Percentiles rank a stretch among this genome's conserved stretches.
Evolutionary conservation across 1,140 invertebrate species (phyloP).

Genomic region (Spodoptera frugiperda): DNA sequence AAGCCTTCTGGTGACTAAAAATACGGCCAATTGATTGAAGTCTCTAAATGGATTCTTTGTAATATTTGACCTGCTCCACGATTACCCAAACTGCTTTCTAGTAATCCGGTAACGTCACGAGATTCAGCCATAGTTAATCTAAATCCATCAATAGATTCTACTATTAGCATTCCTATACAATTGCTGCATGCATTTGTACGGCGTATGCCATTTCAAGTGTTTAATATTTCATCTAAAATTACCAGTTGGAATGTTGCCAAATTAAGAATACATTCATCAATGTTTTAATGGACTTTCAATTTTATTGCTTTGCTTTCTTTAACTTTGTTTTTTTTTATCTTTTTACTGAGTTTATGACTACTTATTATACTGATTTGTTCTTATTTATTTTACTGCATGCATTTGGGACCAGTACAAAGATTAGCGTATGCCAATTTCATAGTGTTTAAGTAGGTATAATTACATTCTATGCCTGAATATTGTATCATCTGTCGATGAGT

Average conservation of each 20-base stretch:
- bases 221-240: constrained; percentile 1
- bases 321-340: too few species aligned
- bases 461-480: too few species aligned
- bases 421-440: too few species aligned
- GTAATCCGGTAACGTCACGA: not conserved
- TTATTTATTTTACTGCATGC: too few species aligned
- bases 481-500: too few species aligned
- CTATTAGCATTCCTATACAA: not conserved
- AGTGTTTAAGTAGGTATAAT: too few species aligned
- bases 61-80: not conserved
- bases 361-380: too few species aligned
- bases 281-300: not conserved
- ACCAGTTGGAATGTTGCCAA: not conserved
- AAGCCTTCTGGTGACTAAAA: too few species aligned
- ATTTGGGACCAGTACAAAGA: too few species aligned
- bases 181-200: not conserved
- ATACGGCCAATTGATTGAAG: too few species aligned
- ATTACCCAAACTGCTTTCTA: not conserved
- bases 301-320: not conserved
- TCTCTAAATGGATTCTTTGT: too few species aligned
- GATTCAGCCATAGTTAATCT: not conserved
- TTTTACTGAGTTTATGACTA: too few species aligned
- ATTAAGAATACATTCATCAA: not conserved
- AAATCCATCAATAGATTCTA: not conserved
- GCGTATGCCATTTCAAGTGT: not conserved